Percentiles rank a stretch among this genome's conserved stretches.
Conservation (phyloP, 2,797 vertebrate species). For the Moxostoma hubbsi region DNA sequence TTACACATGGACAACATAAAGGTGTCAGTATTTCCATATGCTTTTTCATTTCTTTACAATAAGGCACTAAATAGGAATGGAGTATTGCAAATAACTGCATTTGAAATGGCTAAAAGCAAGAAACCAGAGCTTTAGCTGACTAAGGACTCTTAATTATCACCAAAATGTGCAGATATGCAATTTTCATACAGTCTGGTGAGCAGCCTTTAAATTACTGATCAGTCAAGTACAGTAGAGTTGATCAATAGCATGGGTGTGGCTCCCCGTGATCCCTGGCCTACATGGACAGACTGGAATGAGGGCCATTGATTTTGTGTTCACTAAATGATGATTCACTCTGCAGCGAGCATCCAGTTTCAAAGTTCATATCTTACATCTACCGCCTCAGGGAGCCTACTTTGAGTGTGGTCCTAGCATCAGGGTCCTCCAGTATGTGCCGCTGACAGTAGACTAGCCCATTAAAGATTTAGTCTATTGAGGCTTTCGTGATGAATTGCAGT, state of each 20-base stretch:
- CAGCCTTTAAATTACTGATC: conserved; percentile 52
- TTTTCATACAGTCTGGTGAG: conserved; percentile 73
- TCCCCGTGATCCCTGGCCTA: conserved; percentile 36
- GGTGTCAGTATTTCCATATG: conserved; percentile 15
- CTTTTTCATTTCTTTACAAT: conserved; percentile 25
- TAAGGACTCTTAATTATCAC: conserved; percentile 1
- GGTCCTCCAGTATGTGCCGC: not conserved
- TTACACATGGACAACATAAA: conserved; percentile 2
- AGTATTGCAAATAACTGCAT: not conserved
- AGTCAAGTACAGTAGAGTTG: conserved; percentile 18
- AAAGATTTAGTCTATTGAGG: conserved; percentile 32
- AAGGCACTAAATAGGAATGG: not conserved
- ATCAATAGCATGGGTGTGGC: conserved; percentile 39
- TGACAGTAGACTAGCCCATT: not conserved
- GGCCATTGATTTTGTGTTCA: conserved; percentile 29
- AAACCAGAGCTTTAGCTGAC: not conserved
- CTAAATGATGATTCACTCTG: conserved; percentile 21
- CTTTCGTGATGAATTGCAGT: conserved; percentile 24
- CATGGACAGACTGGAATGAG: conserved; percentile 20
- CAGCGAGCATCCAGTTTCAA: conserved; percentile 17
- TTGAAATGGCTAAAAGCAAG: not conserved
- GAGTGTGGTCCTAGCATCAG: not conserved
- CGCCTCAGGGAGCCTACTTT: not conserved
- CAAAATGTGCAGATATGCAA: conserved; percentile 30
- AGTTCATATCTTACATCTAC: conserved; percentile 27